Evolutionary conservation across 2,797 vertebrate species (phyloP), one percentile per base, ranked within the genome.

Genomic region (Aquila chrysaetos): DNA sequence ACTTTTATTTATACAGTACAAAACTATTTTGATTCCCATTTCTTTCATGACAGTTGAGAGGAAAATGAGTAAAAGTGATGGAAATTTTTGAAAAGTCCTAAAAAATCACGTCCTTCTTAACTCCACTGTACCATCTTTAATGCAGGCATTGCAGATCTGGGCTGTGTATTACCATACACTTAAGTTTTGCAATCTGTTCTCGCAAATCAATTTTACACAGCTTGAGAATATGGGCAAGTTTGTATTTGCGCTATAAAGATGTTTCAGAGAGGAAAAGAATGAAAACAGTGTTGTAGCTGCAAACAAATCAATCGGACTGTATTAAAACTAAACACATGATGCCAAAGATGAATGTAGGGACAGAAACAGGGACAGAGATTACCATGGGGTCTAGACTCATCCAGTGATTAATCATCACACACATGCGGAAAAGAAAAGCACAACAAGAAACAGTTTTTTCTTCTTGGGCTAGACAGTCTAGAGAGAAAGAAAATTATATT

Each of bases 331-430:
- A 97, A 96, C 61, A 80, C 75, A 54, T 46, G 94, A 89, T 94
- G 96, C 92, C 94, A 96, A 88, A 96, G 97, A 97, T 82, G 73
- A 96, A 97, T 96, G 96, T 94, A 92, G 75, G 94, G 76, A 94
- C 89, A 95, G 96, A 91, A 94, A 88, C 85, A 59, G 77, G 72
- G 91, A 94, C 91, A 90, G 92, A 95, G 92, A 96, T 96, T 97
- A 96, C 80, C 90, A 96, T 95, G 96, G 88, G 93, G 95, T 97
- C 96, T 93, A 96, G 96, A 97, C 91, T 94, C 69, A 91, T 68
- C 37, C 78, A 48, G 64, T 94, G 96, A 97, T 96, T 97, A 95
- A 96, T 97, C 96, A 95, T 97, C 92, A 95, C 68, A 79, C 25
- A 56, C 53, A 93, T 85, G 60, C 10, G 3, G 54, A 91, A 91